These are phyloP conservation scores for Oryctolagus cuniculus DNA, from an alignment of 2,113 vertebrate genomes.

Conservation along the genomic window mOryCun1.1 NC_091444.1:23097501-23098000, in stretches of 20 bases:
- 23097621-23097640: neutral
- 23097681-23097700: neutral
- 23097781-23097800: neutral
- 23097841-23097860: neutral
- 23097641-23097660: neutral
- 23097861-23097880: neutral
- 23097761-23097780: neutral
- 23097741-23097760: neutral
- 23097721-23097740: neutral
- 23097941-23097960: neutral
- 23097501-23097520: accelerated
- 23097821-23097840: neutral
- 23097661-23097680: neutral
- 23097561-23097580: neutral
- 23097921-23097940: neutral
- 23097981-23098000: neutral
- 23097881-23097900: neutral
- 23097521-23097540: neutral
- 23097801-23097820: neutral
- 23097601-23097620: neutral
- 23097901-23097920: neutral
- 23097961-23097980: neutral
- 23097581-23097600: neutral
- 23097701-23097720: neutral
- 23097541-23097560: neutral